Evolutionary conservation across 2,888 invertebrate genomes (phyloP).

Genomic region (Hyposoter didymator): DNA sequence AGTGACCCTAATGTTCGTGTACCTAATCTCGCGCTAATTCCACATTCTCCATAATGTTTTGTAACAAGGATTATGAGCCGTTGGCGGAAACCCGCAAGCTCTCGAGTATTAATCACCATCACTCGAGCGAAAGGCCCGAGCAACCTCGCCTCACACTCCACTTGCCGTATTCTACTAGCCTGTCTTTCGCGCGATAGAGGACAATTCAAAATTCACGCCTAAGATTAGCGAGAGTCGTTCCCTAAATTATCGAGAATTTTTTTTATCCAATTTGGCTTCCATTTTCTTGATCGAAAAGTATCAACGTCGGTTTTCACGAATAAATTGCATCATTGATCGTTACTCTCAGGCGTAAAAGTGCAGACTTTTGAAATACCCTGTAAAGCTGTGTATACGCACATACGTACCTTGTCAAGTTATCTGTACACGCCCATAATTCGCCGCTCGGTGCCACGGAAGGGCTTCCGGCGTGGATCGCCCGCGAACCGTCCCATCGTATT

Average conservation of each 20-base stretch:
- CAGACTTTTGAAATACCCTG: background rate
- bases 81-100: conserved; percentile 59
- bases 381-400: background rate
- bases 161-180: conserved; percentile 32
- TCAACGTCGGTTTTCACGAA: background rate
- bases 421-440: conserved; percentile 47
- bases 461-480: conserved; percentile 44
- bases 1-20: conserved; percentile 71
- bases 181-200: conserved; percentile 1
- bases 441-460: conserved; percentile 44
- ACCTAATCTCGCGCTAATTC: conserved; percentile 73
- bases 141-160: conserved; percentile 23
- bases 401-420: conserved; percentile 23
- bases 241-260: background rate
- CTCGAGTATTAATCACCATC: conserved; percentile 74
- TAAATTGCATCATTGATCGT: background rate
- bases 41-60: conserved; percentile 66
- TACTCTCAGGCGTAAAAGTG: background rate
- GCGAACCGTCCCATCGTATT: conserved; percentile 44
- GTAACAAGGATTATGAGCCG: conserved; percentile 70
- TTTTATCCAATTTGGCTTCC: background rate
- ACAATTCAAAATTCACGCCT: background rate
- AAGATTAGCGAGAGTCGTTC: background rate
- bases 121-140: conserved; percentile 67
- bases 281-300: background rate